Evolutionary conservation across 2,888 invertebrate species (phyloP).

Genomic region (Patella ulyssiponensis): DNA sequence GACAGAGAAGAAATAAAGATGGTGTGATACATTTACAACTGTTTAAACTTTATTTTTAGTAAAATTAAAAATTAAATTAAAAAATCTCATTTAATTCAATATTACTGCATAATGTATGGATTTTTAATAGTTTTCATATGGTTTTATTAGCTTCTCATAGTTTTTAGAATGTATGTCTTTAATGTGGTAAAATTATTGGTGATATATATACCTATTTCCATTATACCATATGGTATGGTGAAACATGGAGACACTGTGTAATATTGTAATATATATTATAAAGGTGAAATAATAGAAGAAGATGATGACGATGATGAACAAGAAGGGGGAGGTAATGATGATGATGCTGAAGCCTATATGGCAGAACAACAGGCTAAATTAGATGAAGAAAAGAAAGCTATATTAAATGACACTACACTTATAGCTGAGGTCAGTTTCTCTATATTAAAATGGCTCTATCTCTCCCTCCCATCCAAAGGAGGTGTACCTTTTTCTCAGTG

Average conservation of each 20-base stretch:
- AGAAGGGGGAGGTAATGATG: constrained; percentile 70
- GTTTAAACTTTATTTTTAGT: too few species aligned
- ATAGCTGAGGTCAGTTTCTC: constrained; percentile 65
- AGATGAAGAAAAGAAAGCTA: constrained; percentile 72
- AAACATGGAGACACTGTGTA: too few species aligned
- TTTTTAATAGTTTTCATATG: too few species aligned
- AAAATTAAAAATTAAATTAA: too few species aligned
- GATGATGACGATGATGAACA: constrained; percentile 73
- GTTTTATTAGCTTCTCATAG: too few species aligned
- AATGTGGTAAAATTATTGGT: too few species aligned
- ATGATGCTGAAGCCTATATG: constrained; percentile 72
- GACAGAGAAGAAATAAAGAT: constrained; percentile 55
- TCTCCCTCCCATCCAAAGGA: neutral
- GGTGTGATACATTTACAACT: constrained; percentile 41
- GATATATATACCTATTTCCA: too few species aligned
- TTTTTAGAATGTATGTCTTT: too few species aligned
- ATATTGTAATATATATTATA: neutral
- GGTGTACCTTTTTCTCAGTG: too few species aligned
- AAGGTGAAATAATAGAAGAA: constrained; percentile 62
- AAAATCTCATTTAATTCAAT: too few species aligned
- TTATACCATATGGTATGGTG: too few species aligned
- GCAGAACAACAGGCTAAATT: constrained; percentile 72
- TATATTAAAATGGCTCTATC: neutral
- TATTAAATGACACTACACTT: constrained; percentile 68
- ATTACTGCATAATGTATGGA: too few species aligned